These are phyloP conservation scores for Notospermus geniculatus DNA, from an alignment of 1,140 invertebrate genomes.

Conservation along the genomic window DNA sequence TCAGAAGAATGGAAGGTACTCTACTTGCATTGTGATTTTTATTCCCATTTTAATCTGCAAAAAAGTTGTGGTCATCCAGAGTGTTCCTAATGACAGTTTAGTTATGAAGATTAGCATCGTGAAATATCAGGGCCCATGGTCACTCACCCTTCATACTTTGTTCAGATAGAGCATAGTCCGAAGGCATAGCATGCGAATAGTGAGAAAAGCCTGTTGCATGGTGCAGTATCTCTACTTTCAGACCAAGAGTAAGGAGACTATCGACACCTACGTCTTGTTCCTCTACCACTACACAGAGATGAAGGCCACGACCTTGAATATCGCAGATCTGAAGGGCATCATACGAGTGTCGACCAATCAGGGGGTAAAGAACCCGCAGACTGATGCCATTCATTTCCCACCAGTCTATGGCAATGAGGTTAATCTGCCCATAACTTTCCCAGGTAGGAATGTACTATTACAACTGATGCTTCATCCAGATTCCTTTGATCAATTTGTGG, in stretches of 20 bases:
- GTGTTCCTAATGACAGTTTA: too few relatives aligned
- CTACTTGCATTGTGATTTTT: background rate
- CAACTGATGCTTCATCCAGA: too few relatives aligned
- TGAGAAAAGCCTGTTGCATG: too few relatives aligned
- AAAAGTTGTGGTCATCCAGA: too few relatives aligned
- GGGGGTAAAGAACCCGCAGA: conserved; percentile 1
- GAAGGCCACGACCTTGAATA: background rate
- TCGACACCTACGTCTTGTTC: background rate
- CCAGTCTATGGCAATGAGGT: background rate
- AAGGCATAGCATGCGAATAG: too few relatives aligned
- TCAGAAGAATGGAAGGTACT: conserved; percentile 4
- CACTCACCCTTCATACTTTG: too few relatives aligned
- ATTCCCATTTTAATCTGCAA: too few relatives aligned
- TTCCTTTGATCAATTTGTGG: too few relatives aligned
- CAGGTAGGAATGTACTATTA: background rate
- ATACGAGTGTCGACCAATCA: background rate
- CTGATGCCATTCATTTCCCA: conserved; percentile 7
- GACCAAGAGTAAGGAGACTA: background rate
- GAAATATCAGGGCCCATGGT: too few relatives aligned
- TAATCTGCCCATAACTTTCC: background rate
- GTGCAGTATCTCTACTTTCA: too few relatives aligned
- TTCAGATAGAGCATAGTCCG: too few relatives aligned
- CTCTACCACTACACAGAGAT: background rate
- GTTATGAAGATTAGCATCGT: too few relatives aligned
- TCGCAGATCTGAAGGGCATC: background rate